A percentile compares a stretch with the other conserved stretches of the same genome.
Evolutionary conservation across 2,797 vertebrate genomes (phyloP).

Genomic region (Cirrhinus molitorella): DNA sequence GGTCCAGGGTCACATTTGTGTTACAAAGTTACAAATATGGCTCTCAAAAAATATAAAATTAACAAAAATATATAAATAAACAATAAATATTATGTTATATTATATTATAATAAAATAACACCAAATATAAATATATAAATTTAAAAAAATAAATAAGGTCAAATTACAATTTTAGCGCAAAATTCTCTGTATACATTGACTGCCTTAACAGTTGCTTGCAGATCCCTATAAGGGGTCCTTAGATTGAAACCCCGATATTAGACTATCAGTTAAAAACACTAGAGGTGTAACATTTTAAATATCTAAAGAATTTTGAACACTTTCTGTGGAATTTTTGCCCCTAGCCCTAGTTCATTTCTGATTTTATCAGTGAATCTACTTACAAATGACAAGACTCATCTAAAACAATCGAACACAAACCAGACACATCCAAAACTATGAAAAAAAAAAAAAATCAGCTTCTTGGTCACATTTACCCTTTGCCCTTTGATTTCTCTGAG

Average conservation of each 20-base stretch:
- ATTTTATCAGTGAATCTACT: background rate
- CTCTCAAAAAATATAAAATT: background rate
- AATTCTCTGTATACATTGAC: background rate
- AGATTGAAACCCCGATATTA: background rate
- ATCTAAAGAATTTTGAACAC: background rate
- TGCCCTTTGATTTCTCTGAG: conserved; percentile 51
- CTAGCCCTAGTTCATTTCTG: background rate
- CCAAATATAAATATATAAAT: too few relatives aligned
- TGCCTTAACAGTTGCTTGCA: background rate
- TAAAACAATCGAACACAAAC: background rate
- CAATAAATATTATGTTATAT: background rate
- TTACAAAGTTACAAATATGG: too few relatives aligned
- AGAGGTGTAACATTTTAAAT: background rate
- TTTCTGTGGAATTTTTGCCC: background rate
- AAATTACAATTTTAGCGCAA: background rate
- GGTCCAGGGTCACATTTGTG: too few relatives aligned
- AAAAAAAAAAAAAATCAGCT: background rate
- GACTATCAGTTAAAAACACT: background rate
- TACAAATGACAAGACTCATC: too few relatives aligned
- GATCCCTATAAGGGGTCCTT: background rate
- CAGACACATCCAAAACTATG: background rate
- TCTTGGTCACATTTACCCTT: conserved; percentile 46
- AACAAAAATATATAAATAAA: background rate
- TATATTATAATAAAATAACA: background rate
- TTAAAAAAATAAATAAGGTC: background rate